Conservation (phyloP, 92 coral and sea anemone species). For the Umimayanthus chanpuru region DNA sequence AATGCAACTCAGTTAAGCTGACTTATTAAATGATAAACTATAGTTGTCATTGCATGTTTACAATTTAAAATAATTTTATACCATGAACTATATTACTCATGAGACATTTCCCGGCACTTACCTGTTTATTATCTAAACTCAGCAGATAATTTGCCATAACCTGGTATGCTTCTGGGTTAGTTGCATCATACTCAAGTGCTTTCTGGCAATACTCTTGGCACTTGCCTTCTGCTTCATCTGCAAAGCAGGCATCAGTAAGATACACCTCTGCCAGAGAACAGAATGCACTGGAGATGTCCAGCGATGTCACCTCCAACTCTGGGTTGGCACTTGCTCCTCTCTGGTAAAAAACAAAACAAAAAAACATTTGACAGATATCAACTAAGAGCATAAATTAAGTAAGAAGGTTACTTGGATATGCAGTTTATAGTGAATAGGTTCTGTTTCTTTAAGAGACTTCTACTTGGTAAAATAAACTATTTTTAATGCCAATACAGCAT, state of each 20-base stretch:
- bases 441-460: too few species aligned
- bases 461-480: too few species aligned
- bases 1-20: too few species aligned
- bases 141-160: conserved; percentile 92
- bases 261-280: conserved; percentile 98
- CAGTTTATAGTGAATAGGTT: too few species aligned
- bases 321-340: conserved; percentile 59
- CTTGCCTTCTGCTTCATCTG: conserved; percentile 79
- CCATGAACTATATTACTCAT: too few species aligned
- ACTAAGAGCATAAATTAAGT: too few species aligned
- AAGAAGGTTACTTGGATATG: too few species aligned
- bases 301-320: conserved; percentile 41
- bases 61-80: too few species aligned
- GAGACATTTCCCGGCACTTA: neutral
- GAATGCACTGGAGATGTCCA: conserved; percentile 89
- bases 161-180: conserved; percentile 95
- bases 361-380: neutral
- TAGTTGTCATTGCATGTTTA: too few species aligned
- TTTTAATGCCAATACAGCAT: too few species aligned
- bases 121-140: conserved; percentile 89
- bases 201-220: conserved; percentile 88
- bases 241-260: conserved; percentile 93
- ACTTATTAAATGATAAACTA: too few species aligned
- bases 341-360: neutral
- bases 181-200: conserved; percentile 81